phyloP scores from a whole-genome alignment of 2,888 invertebrate species.

The Pterostichus madidus region DNA sequence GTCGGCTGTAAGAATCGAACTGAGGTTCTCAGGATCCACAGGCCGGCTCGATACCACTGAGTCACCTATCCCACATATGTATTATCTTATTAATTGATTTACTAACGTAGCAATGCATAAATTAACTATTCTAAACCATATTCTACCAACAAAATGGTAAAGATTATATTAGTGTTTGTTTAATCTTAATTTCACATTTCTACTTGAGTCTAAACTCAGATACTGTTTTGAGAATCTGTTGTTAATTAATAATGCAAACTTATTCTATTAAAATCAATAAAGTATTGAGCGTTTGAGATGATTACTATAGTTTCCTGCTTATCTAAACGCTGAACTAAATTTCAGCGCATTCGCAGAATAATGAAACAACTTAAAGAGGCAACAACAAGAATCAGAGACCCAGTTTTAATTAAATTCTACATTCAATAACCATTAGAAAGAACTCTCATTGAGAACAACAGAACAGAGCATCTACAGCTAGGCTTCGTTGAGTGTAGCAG shows the following conservation, averaged over 20 bases:
- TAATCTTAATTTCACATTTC: no score
- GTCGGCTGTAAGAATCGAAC: no score
- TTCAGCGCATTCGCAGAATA: background rate
- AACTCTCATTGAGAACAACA: slow-evolving; percentile 27
- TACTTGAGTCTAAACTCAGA: no score
- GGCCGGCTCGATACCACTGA: no score
- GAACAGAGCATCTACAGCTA: background rate
- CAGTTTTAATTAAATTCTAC: slow-evolving; percentile 30
- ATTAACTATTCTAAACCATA: no score
- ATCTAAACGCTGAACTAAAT: background rate
- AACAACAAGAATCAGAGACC: background rate
- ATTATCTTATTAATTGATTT: no score
- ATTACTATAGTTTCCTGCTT: background rate
- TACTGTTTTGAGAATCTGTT: background rate
- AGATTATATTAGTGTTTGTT: no score
- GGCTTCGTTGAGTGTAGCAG: slow-evolving; percentile 15
- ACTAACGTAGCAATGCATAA: no score
- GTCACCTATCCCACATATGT: no score
- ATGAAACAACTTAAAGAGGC: background rate
- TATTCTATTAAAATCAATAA: background rate
- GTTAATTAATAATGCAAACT: background rate
- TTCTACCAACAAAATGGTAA: no score
- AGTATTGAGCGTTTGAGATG: background rate
- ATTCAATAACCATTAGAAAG: slow-evolving; percentile 45
- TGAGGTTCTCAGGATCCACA: no score